A percentile compares a stretch with the other conserved stretches of the same genome.
Conservation (phyloP, 2,888 invertebrate genomes). For the Tetrapedia diversipes region DNA sequence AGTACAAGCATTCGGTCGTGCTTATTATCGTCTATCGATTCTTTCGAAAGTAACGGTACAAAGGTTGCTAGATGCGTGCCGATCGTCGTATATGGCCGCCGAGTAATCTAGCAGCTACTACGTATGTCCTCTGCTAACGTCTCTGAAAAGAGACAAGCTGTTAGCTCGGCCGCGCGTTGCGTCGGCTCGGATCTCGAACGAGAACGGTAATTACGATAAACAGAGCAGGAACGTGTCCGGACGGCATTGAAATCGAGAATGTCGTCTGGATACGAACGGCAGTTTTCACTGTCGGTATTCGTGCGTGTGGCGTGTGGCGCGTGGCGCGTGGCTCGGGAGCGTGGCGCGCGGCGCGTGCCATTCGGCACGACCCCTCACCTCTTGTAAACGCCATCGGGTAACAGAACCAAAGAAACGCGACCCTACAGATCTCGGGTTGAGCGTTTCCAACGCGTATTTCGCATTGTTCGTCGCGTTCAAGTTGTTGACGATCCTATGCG, state of each 20-base stretch:
- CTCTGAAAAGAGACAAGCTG: too few relatives aligned
- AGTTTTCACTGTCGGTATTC: slow-evolving; percentile 60
- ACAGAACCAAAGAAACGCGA: too few relatives aligned
- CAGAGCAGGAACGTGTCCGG: slow-evolving; percentile 47
- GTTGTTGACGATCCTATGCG: slow-evolving; percentile 55
- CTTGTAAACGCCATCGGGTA: too few relatives aligned
- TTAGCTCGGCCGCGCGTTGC: too few relatives aligned
- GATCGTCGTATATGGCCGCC: too few relatives aligned
- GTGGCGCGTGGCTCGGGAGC: neutral
- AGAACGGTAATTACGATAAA: slow-evolving; percentile 56
- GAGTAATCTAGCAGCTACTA: too few relatives aligned
- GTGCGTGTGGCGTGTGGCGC: slow-evolving; percentile 36
- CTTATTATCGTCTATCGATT: too few relatives aligned
- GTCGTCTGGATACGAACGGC: slow-evolving; percentile 52
- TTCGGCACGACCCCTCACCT: neutral
- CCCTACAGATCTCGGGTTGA: neutral
- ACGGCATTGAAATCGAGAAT: slow-evolving; percentile 66
- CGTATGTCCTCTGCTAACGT: too few relatives aligned
- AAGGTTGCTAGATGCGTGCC: too few relatives aligned
- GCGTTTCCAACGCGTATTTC: slow-evolving; percentile 58
- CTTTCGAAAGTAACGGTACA: too few relatives aligned
- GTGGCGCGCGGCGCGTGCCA: neutral
- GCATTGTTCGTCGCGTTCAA: slow-evolving; percentile 63
- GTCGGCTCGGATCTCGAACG: neutral
- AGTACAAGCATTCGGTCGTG: too few relatives aligned